Percentiles rank a stretch among this genome's conserved stretches.
These are phyloP conservation scores for Parambassis ranga DNA, from an alignment of 2,797 vertebrate species.

Conservation along the genomic window DNA sequence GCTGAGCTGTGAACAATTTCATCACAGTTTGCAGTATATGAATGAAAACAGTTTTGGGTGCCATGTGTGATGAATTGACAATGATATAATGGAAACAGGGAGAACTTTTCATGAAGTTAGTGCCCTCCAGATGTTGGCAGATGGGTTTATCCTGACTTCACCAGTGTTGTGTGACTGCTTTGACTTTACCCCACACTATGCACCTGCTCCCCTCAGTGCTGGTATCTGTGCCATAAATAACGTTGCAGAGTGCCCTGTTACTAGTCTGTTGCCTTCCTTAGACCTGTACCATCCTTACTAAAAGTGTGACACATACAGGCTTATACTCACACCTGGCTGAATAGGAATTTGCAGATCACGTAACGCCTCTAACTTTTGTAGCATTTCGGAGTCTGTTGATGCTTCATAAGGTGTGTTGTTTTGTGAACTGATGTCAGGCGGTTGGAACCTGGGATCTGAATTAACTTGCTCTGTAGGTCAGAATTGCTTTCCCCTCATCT, in stretches of 20 bases:
- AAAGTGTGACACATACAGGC: conserved; percentile 9
- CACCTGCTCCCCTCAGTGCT: conserved; percentile 42
- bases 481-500: conserved; percentile 48
- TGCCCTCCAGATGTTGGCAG: conserved; percentile 22
- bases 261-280: conserved; percentile 56
- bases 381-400: conserved; percentile 17
- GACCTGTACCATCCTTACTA: conserved; percentile 9
- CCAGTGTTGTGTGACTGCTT: conserved; percentile 7
- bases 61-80: background rate
- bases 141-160: conserved; percentile 21
- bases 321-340: conserved; percentile 28
- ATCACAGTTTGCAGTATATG: background rate
- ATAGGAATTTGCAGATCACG: conserved; percentile 13
- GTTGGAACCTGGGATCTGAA: conserved; percentile 1
- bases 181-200: conserved; percentile 29
- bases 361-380: conserved; percentile 31
- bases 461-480: conserved; percentile 18
- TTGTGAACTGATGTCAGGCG: conserved; percentile 4
- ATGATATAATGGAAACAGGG: background rate
- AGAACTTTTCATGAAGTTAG: conserved; percentile 42
- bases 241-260: conserved; percentile 55
- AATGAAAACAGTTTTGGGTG: background rate
- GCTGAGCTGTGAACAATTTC: background rate
- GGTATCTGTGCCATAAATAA: conserved; percentile 77
- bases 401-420: conserved; percentile 14